Percentiles rank a stretch among this genome's conserved stretches.
Evolutionary conservation across 2,113 vertebrate genomes (phyloP).

Genomic region (Eonycteris spelaea): DNA sequence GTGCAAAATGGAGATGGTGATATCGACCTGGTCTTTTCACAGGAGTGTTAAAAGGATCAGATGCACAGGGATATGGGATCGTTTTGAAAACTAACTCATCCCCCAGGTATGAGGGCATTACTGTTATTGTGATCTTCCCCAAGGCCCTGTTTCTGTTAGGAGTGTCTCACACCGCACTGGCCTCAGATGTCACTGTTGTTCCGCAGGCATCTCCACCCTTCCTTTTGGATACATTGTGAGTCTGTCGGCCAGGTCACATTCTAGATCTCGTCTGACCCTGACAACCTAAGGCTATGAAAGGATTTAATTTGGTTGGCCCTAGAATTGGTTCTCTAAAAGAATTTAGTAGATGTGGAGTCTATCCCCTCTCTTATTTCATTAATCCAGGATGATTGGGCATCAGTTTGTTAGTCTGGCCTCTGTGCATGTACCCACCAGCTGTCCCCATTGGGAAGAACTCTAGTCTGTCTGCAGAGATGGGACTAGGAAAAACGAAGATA

Average conservation of each 20-base stretch:
- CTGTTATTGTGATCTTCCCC: neutral
- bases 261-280: neutral
- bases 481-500: neutral
- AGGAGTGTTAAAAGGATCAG: conserved; percentile 44
- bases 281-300: neutral
- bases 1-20: neutral
- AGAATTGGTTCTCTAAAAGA: neutral
- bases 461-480: neutral
- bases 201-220: neutral
- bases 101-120: conserved; percentile 12
- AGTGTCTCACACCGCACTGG: too few relatives aligned
- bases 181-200: neutral
- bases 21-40: conserved; percentile 16
- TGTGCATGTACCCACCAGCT: neutral
- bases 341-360: neutral
- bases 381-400: neutral
- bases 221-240: neutral
- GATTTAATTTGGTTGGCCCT: neutral
- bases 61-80: conserved; percentile 35
- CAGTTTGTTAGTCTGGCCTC: neutral
- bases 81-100: conserved; percentile 47
- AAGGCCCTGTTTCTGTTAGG: neutral
- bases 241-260: neutral
- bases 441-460: neutral
- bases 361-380: neutral